These are phyloP conservation scores for Eugnorisma glareosa DNA, from an alignment of 2,888 invertebrate species.

Conservation along the genomic window DNA sequence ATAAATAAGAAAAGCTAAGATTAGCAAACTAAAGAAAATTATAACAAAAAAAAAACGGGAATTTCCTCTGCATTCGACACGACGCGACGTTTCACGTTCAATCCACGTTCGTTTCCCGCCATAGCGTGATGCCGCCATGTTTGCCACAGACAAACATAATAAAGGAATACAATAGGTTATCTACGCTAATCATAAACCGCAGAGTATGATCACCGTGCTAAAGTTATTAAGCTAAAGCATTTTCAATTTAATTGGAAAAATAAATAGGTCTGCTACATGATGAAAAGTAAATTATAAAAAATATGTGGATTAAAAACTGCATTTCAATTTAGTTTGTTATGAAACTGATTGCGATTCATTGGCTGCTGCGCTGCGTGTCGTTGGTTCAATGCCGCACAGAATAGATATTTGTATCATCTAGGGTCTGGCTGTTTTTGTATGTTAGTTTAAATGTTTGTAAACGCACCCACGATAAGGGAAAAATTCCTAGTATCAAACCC, in stretches of 20 bases:
- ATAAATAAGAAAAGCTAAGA: not conserved
- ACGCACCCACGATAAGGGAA: too few relatives aligned
- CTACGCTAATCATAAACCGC: conserved; percentile 49
- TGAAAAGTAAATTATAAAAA: too few relatives aligned
- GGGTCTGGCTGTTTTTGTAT: too few relatives aligned
- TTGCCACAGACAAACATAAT: conserved; percentile 49
- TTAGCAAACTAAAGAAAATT: not conserved
- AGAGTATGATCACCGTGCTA: conserved; percentile 27
- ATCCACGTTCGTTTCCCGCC: conserved; percentile 39
- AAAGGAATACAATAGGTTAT: conserved; percentile 45
- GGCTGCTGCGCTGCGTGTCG: too few relatives aligned
- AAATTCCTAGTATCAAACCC: too few relatives aligned
- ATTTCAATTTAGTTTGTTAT: too few relatives aligned
- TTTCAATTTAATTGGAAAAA: conserved; percentile 1
- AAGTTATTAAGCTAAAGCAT: conserved; percentile 18
- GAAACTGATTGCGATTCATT: too few relatives aligned
- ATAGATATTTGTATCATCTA: too few relatives aligned
- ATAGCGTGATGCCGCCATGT: conserved; percentile 11
- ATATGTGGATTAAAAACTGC: too few relatives aligned
- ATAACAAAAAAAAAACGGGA: not conserved
- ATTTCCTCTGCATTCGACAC: not conserved
- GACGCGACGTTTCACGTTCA: conserved; percentile 11
- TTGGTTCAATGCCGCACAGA: too few relatives aligned
- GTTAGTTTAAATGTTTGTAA: too few relatives aligned
- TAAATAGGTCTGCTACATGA: not conserved